Evolutionary conservation across 2,888 invertebrate species (phyloP).

Genomic region (Aradus depressus): DNA sequence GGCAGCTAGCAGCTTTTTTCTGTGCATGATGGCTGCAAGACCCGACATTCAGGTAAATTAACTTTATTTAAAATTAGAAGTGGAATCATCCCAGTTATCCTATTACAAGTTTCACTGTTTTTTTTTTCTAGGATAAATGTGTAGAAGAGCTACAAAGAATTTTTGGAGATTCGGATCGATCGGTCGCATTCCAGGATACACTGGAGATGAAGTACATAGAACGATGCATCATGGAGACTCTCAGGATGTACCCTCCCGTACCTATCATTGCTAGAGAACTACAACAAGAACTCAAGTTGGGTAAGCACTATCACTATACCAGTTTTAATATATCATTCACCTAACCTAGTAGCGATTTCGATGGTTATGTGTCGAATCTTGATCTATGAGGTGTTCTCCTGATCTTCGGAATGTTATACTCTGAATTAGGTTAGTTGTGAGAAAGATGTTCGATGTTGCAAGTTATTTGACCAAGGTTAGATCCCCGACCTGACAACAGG

Average conservation of each 20-base stretch:
- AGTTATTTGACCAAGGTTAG: too few species aligned
- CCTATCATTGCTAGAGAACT: conserved; percentile 63
- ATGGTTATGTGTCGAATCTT: too few species aligned
- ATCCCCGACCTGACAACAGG: too few species aligned
- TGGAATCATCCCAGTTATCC: not conserved
- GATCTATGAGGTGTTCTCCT: too few species aligned
- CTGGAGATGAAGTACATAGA: conserved; percentile 75
- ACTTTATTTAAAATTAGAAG: not conserved
- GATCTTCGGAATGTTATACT: too few species aligned
- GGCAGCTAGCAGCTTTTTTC: conserved; percentile 67
- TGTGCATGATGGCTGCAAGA: conserved; percentile 63
- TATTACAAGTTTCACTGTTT: not conserved
- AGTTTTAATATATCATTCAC: too few species aligned
- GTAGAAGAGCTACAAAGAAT: conserved; percentile 61
- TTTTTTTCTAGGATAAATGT: conserved; percentile 45
- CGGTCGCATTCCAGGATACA: conserved; percentile 68
- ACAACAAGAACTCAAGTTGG: conserved; percentile 57
- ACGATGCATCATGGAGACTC: conserved; percentile 66
- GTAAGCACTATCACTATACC: too few species aligned
- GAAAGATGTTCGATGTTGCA: too few species aligned
- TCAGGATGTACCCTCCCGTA: conserved; percentile 68
- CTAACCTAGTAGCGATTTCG: too few species aligned
- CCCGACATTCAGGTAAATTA: conserved; percentile 50
- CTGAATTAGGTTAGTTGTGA: too few species aligned
- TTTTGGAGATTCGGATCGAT: conserved; percentile 63